These are phyloP conservation scores for Zoanthus gigantus DNA, from an alignment of 92 coral and sea anemone species.

Conservation along the genomic window DNA sequence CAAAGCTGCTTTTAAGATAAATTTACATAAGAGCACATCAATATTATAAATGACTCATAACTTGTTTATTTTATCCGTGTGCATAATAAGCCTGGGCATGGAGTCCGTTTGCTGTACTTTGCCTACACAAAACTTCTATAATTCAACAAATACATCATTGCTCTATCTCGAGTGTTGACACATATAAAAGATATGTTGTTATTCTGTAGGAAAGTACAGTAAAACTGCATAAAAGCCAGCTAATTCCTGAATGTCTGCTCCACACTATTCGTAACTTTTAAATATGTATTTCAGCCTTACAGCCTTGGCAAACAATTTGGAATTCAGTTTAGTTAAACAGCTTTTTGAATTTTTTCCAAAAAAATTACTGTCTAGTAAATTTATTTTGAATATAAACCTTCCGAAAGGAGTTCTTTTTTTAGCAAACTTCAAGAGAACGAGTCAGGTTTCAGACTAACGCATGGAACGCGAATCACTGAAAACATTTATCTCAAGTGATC, in stretches of 20 bases:
- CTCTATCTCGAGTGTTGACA: slow-evolving; percentile 14
- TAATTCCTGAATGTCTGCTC: neutral
- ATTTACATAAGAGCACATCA: neutral
- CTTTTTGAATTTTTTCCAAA: neutral
- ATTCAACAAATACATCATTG: neutral
- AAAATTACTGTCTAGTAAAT: neutral
- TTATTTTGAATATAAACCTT: neutral
- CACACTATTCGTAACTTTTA: neutral
- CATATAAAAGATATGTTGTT: neutral
- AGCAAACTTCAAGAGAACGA: neutral
- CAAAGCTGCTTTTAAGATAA: neutral
- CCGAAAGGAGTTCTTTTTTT: neutral
- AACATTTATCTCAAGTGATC: neutral
- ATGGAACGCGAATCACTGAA: neutral
- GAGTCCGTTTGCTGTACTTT: neutral
- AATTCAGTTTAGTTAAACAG: neutral
- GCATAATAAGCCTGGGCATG: neutral
- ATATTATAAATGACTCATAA: neutral
- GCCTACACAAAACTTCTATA: neutral
- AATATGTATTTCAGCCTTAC: neutral
- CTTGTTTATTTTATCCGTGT: neutral
- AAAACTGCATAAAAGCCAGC: neutral
- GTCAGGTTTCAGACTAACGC: neutral
- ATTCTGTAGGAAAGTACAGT: neutral
- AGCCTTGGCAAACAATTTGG: neutral